Evolutionary conservation across 1,140 invertebrate species (phyloP).

Genomic region (Caenorhabditis tropicalis): DNA sequence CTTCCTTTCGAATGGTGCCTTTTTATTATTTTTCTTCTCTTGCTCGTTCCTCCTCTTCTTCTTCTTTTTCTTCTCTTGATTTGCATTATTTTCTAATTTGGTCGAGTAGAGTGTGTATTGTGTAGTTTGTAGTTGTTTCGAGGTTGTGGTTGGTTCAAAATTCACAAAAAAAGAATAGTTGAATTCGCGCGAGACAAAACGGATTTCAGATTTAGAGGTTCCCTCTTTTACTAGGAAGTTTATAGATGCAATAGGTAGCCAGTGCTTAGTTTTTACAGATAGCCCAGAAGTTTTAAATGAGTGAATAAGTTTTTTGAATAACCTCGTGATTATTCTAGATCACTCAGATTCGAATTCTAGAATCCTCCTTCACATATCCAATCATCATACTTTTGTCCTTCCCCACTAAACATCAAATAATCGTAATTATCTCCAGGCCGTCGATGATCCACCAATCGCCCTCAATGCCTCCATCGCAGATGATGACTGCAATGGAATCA

Average conservation of each 20-base stretch:
- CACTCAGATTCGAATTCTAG: too few species aligned
- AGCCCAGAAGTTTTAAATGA: too few species aligned
- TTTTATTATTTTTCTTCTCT: background rate
- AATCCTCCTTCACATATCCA: too few species aligned
- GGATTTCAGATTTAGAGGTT: background rate
- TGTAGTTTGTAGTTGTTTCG: background rate
- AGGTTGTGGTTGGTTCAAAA: constrained; percentile 1
- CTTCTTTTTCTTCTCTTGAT: background rate
- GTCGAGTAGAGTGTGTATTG: background rate
- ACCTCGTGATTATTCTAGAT: too few species aligned
- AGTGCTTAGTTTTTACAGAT: too few species aligned
- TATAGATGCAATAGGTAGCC: too few species aligned
- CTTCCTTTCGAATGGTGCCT: constrained; percentile 54
- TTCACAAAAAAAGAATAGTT: too few species aligned
- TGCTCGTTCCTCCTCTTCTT: constrained; percentile 4
- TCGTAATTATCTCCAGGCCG: constrained; percentile 33
- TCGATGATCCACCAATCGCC: constrained; percentile 65
- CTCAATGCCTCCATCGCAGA: constrained; percentile 69
- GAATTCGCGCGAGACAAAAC: too few species aligned
- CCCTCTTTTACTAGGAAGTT: too few species aligned
- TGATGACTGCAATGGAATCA: constrained; percentile 57
- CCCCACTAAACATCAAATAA: background rate
- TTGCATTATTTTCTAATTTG: background rate
- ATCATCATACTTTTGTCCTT: background rate
- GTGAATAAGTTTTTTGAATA: too few species aligned